These are phyloP conservation scores for Drosophila ironensis DNA, from an alignment of 1,140 invertebrate genomes.

Conservation along the genomic window DNA sequence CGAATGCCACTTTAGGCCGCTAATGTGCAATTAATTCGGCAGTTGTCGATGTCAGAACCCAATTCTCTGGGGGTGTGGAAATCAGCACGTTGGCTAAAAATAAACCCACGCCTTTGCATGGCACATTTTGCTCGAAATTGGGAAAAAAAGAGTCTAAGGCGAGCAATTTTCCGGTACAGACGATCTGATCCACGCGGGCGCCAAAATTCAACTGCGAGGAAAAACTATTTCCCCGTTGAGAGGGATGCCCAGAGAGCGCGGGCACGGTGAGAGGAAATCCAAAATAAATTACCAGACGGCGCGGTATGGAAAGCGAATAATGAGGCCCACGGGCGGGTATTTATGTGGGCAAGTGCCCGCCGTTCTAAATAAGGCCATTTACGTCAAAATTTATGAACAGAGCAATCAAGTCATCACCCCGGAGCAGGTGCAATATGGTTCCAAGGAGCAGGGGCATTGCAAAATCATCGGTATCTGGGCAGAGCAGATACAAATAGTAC, in stretches of 20 bases:
- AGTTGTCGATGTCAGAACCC: constrained; percentile 21
- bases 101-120: constrained; percentile 35
- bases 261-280: constrained; percentile 5
- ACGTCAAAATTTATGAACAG: constrained; percentile 40
- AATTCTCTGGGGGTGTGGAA: constrained; percentile 25
- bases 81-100: constrained; percentile 44
- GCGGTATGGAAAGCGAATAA: constrained; percentile 8
- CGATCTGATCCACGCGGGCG: constrained; percentile 40
- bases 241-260: constrained; percentile 5
- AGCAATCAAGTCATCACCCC: constrained; percentile 14
- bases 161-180: constrained; percentile 11
- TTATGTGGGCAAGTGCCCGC: constrained; percentile 21
- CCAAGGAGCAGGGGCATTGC: too few relatives aligned
- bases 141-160: constrained; percentile 2
- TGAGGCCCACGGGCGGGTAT: constrained; percentile 2
- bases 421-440: constrained; percentile 16
- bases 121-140: constrained; percentile 53
- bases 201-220: constrained; percentile 55
- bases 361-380: constrained; percentile 28
- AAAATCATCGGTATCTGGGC: too few relatives aligned
- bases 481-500: too few relatives aligned
- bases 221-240: constrained; percentile 23
- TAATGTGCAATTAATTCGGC: constrained; percentile 33
- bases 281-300: not conserved
- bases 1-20: constrained; percentile 1